These are phyloP conservation scores for Hydrolagus affinis DNA, from an alignment of 2,113 vertebrate genomes.

Conservation along the genomic window DNA sequence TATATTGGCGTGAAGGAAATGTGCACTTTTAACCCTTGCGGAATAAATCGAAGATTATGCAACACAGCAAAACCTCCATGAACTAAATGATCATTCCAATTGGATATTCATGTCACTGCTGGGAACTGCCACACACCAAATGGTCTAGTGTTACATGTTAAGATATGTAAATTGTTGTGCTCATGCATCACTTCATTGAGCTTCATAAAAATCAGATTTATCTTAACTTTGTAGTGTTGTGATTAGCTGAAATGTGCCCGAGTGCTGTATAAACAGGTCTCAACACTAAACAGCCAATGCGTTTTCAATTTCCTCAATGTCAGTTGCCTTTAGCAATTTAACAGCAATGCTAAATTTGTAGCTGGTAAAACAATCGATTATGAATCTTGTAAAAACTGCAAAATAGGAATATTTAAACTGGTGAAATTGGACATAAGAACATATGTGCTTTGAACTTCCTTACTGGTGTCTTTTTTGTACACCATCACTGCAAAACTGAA, in stretches of 20 bases:
- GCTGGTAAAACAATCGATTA: not conserved
- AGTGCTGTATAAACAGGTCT: constrained; percentile 20
- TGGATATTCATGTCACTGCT: constrained; percentile 29
- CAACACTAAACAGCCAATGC: constrained; percentile 26
- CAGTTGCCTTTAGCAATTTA: not conserved
- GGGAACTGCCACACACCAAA: constrained; percentile 12
- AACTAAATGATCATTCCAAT: constrained; percentile 12
- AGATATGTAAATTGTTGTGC: constrained; percentile 17
- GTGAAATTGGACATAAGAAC: not conserved
- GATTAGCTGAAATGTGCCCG: constrained; percentile 20
- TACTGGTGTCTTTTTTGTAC: not conserved
- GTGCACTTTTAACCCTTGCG: constrained; percentile 2
- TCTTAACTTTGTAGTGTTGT: constrained; percentile 24
- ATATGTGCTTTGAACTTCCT: not conserved
- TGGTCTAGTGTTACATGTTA: constrained; percentile 25
- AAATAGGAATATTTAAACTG: constrained; percentile 13
- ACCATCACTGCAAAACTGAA: constrained; percentile 17
- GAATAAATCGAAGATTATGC: not conserved
- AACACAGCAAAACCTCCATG: not conserved
- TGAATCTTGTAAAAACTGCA: not conserved
- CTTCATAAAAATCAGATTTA: constrained; percentile 30
- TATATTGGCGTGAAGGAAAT: not conserved
- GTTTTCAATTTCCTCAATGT: not conserved
- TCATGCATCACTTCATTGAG: constrained; percentile 30
- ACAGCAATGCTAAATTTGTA: not conserved